Percentiles rank a stretch among this genome's conserved stretches.
These are phyloP conservation scores for Delphinapterus leucas DNA, from an alignment of 2,113 vertebrate species.

Conservation along the genomic window DNA sequence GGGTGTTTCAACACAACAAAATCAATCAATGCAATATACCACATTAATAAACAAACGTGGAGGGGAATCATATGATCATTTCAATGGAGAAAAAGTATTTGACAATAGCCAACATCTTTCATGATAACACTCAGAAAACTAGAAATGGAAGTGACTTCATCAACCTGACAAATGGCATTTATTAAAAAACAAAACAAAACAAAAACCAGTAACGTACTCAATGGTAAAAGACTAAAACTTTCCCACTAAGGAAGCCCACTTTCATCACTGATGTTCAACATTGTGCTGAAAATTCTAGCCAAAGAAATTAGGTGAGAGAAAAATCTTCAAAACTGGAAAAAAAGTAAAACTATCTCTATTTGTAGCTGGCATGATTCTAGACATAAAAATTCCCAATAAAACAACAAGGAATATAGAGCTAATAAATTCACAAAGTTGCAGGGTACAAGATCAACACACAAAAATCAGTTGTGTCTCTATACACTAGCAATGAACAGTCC, in stretches of 20 bases:
- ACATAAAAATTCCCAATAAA: not conserved
- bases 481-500: not conserved
- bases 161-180: not conserved
- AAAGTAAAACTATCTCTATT: not conserved
- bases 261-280: not conserved
- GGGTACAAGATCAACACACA: not conserved
- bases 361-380: not conserved
- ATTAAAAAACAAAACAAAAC: not conserved
- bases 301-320: not conserved
- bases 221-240: not conserved
- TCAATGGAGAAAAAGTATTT: not conserved
- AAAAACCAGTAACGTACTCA: not conserved
- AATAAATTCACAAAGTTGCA: not conserved
- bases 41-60: not conserved
- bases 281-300: not conserved
- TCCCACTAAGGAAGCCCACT: not conserved
- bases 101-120: not conserved
- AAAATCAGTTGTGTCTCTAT: not conserved
- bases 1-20: not conserved
- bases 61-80: not conserved
- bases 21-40: not conserved
- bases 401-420: not conserved
- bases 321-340: not conserved
- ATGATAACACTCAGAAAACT: not conserved
- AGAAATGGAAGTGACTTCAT: not conserved